Percentiles rank a stretch among this genome's conserved stretches.
Conservation (phyloP, 2,113 vertebrate genomes). For the Shinisaurus crocodilurus region DNA sequence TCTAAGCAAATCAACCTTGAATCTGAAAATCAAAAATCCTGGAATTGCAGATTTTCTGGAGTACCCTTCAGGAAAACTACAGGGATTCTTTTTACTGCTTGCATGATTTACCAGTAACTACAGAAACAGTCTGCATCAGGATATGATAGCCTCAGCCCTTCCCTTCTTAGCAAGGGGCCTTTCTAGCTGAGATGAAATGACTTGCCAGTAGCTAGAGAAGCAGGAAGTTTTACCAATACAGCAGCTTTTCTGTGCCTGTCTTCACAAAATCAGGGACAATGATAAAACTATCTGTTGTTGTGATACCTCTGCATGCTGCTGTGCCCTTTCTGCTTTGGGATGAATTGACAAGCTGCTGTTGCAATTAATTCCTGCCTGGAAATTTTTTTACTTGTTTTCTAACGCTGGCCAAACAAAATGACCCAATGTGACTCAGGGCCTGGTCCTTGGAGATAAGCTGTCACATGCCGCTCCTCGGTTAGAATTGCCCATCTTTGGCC, state of each 20-base stretch:
- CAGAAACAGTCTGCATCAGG: background rate
- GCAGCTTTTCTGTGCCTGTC: background rate
- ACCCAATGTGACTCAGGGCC: background rate
- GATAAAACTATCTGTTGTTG: background rate
- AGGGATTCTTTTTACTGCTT: background rate
- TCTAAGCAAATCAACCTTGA: background rate
- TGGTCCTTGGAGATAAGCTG: background rate
- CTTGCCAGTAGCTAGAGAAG: background rate
- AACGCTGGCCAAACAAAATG: background rate
- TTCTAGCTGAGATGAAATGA: background rate
- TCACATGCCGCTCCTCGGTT: accelerated
- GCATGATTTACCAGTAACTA: background rate
- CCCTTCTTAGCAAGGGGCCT: background rate
- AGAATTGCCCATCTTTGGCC: accelerated
- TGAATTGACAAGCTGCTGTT: background rate
- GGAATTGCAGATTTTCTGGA: background rate
- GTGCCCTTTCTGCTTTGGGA: accelerated
- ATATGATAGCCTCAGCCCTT: background rate
- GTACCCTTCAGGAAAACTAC: background rate
- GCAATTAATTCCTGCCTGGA: background rate
- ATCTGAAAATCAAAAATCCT: background rate
- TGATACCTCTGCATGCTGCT: background rate
- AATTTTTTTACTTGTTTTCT: background rate
- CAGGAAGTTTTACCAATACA: background rate
- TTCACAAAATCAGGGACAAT: background rate